phyloP scores from a whole-genome alignment of 1,140 invertebrate genomes.

The Philaenus spumarius region DNA sequence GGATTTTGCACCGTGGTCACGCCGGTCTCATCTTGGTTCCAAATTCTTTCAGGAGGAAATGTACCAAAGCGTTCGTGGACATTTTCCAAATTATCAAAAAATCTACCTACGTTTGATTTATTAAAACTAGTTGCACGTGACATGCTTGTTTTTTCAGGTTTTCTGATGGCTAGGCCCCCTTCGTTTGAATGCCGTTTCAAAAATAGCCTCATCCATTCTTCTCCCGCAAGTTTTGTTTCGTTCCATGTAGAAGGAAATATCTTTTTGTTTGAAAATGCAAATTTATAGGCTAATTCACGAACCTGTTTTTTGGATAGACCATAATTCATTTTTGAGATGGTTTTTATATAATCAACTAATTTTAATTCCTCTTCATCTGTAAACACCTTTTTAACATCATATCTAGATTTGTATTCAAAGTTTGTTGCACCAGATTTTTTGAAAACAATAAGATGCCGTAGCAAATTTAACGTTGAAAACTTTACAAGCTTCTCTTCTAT shows the following conservation, averaged over 20 bases:
- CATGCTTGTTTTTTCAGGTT: conserved; percentile 20
- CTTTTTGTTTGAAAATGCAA: conserved; percentile 22
- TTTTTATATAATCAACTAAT: neutral
- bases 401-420: neutral
- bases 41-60: conserved; percentile 35
- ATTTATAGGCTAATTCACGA: conserved; percentile 30
- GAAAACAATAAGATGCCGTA: neutral
- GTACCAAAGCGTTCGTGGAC: conserved; percentile 30
- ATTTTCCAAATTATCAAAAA: no score
- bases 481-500: no score
- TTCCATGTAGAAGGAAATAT: conserved; percentile 34
- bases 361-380: neutral
- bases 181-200: conserved; percentile 31
- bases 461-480: no score
- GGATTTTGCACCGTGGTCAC: conserved; percentile 36
- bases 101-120: conserved; percentile 27
- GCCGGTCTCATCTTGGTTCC: conserved; percentile 41
- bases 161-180: conserved; percentile 33
- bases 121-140: conserved; percentile 18
- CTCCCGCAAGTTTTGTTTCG: conserved; percentile 31
- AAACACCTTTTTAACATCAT: neutral
- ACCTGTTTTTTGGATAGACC: neutral
- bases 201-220: conserved; percentile 37
- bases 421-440: neutral
- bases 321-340: neutral